These are phyloP conservation scores for Catonia carolina DNA, from an alignment of 2,888 invertebrate genomes.

Conservation along the genomic window DNA sequence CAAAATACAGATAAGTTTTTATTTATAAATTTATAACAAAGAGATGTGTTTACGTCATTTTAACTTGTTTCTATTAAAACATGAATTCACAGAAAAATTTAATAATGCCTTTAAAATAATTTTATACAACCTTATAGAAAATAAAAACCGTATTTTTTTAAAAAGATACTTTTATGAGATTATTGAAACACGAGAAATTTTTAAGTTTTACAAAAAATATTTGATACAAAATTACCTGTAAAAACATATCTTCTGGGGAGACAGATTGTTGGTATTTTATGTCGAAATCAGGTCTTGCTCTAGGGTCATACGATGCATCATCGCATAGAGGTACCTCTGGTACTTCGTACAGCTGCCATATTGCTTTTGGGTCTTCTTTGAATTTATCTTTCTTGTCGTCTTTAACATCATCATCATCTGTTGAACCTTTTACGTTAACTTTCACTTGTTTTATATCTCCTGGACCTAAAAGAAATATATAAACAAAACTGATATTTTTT, in stretches of 20 bases:
- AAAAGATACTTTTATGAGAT: too few species aligned
- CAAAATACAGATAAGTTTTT: too few species aligned
- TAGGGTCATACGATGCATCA: slow-evolving; percentile 51
- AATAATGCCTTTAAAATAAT: too few species aligned
- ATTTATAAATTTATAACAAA: too few species aligned
- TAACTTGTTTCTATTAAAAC: too few species aligned
- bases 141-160: too few species aligned
- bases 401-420: slow-evolving; percentile 34
- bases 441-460: slow-evolving; percentile 41
- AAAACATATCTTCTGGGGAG: slow-evolving; percentile 75
- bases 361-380: slow-evolving; percentile 38
- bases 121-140: too few species aligned
- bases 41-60: too few species aligned
- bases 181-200: too few species aligned
- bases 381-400: slow-evolving; percentile 29
- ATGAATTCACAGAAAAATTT: too few species aligned
- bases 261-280: slow-evolving; percentile 81
- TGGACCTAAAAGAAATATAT: slow-evolving; percentile 42
- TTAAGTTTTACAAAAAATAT: too few species aligned
- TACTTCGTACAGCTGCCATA: slow-evolving; percentile 40
- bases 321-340: slow-evolving; percentile 29
- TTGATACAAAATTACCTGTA: slow-evolving; percentile 57
- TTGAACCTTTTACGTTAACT: slow-evolving; percentile 29
- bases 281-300: slow-evolving; percentile 64
- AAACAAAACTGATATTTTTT: background rate